Evolutionary conservation across 1,140 invertebrate genomes (phyloP).

Genomic region (Drosophila orena): DNA sequence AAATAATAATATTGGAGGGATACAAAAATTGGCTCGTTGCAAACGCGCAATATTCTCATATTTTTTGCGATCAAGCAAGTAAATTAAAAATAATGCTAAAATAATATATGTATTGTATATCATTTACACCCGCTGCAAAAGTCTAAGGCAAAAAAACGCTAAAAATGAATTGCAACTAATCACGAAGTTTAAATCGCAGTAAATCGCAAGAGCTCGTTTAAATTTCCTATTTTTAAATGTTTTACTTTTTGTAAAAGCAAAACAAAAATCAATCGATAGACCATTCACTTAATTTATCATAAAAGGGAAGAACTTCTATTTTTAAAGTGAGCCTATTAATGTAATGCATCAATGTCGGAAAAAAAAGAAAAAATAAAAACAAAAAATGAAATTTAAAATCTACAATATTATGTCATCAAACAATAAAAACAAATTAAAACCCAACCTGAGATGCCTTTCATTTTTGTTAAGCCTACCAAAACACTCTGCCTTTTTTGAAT

Average conservation of each 20-base stretch:
- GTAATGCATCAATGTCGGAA: slow-evolving; percentile 73
- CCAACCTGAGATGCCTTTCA: slow-evolving; percentile 34
- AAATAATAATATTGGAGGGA: slow-evolving; percentile 7
- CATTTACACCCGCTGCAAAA: slow-evolving; percentile 70
- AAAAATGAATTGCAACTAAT: slow-evolving; percentile 49
- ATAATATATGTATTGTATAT: slow-evolving; percentile 65
- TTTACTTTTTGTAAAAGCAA: slow-evolving; percentile 68
- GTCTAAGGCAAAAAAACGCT: slow-evolving; percentile 7
- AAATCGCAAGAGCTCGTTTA: slow-evolving; percentile 45
- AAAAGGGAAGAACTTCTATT: slow-evolving; percentile 65
- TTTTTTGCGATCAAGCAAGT: slow-evolving; percentile 59
- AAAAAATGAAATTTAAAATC: slow-evolving; percentile 58
- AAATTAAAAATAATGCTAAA: slow-evolving; percentile 39
- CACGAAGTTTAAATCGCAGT: slow-evolving; percentile 50
- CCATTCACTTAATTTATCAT: slow-evolving; percentile 72
- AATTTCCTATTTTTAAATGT: slow-evolving; percentile 63
- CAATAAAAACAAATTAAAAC: slow-evolving; percentile 67
- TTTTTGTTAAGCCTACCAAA: background rate
- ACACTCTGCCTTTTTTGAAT: slow-evolving; percentile 35
- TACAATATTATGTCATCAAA: slow-evolving; percentile 76
- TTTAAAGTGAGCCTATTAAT: slow-evolving; percentile 75
- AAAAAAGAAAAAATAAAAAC: slow-evolving; percentile 28
- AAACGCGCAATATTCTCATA: slow-evolving; percentile 66
- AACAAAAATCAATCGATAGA: slow-evolving; percentile 25
- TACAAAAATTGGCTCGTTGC: slow-evolving; percentile 53